A percentile compares a stretch with the other conserved stretches of the same genome.
Evolutionary conservation across 2,797 vertebrate species (phyloP).

Genomic region (Chromis chromis): DNA sequence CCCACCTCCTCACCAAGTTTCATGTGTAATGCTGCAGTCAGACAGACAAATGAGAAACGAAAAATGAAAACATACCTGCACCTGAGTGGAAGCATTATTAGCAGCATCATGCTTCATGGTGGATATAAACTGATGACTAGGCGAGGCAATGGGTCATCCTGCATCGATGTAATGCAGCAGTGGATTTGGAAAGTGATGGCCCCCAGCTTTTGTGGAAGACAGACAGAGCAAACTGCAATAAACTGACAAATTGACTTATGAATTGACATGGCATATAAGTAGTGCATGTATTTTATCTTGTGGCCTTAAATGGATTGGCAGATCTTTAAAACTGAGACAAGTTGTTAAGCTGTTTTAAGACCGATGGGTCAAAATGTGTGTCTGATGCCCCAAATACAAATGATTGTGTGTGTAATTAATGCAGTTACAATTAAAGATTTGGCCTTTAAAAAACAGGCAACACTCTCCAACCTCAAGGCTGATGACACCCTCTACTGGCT

Average conservation of each 20-base stretch:
- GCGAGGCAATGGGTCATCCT: neutral
- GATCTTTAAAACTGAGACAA: neutral
- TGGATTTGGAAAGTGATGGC: neutral
- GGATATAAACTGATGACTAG: too few relatives aligned
- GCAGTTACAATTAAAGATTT: neutral
- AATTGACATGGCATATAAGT: neutral
- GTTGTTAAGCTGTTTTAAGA: constrained; percentile 5
- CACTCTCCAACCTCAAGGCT: neutral
- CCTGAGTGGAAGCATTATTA: too few relatives aligned
- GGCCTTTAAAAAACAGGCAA: neutral
- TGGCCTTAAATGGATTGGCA: neutral
- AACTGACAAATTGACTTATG: neutral
- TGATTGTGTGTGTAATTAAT: neutral
- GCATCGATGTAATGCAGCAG: neutral
- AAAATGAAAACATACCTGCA: too few relatives aligned
- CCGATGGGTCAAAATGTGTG: neutral
- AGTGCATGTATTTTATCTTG: neutral
- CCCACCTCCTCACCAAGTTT: too few relatives aligned
- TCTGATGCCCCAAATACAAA: too few relatives aligned
- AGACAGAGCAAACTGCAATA: neutral
- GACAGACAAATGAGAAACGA: too few relatives aligned
- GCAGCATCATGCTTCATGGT: too few relatives aligned
- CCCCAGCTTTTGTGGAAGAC: neutral
- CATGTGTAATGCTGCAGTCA: too few relatives aligned
- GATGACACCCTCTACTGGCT: constrained; percentile 19